Conservation (phyloP, 2,113 vertebrate genomes). For the Polypterus senegalus region DNA sequence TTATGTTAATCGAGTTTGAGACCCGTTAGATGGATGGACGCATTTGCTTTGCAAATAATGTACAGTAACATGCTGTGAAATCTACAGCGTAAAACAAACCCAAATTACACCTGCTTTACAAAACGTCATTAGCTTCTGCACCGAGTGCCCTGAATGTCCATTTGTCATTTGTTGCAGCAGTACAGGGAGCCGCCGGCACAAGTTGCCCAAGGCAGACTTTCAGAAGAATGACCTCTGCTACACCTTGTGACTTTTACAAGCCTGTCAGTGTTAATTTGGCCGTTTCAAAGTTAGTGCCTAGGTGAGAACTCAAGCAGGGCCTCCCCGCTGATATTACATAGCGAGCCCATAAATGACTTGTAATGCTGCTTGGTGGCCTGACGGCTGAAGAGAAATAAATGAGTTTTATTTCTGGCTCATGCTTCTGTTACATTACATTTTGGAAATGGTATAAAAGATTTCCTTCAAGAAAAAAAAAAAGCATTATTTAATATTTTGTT, state of each 20-base stretch:
- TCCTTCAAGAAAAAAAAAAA: no score
- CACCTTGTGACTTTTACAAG: conserved; percentile 20
- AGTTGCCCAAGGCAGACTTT: conserved; percentile 8
- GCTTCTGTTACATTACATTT: no score
- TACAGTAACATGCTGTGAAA: conserved; percentile 17
- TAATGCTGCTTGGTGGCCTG: no score
- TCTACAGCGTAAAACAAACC: conserved; percentile 20
- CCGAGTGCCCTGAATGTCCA: no score
- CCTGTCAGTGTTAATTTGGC: conserved; percentile 14
- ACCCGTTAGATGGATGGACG: background rate
- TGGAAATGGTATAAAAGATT: no score
- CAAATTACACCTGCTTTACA: background rate
- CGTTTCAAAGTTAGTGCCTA: background rate
- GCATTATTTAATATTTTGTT: no score
- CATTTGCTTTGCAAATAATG: conserved; percentile 12
- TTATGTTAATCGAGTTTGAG: no score
- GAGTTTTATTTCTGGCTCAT: no score
- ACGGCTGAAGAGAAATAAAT: no score
- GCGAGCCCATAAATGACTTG: background rate
- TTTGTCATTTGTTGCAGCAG: no score
- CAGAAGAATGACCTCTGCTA: conserved; percentile 15
- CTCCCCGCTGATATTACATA: background rate
- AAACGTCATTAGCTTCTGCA: no score
- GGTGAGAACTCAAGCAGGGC: background rate
- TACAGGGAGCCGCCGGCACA: no score